Evolutionary conservation across 1,140 invertebrate species (phyloP).

Genomic region (Teleopsis dalmanni): DNA sequence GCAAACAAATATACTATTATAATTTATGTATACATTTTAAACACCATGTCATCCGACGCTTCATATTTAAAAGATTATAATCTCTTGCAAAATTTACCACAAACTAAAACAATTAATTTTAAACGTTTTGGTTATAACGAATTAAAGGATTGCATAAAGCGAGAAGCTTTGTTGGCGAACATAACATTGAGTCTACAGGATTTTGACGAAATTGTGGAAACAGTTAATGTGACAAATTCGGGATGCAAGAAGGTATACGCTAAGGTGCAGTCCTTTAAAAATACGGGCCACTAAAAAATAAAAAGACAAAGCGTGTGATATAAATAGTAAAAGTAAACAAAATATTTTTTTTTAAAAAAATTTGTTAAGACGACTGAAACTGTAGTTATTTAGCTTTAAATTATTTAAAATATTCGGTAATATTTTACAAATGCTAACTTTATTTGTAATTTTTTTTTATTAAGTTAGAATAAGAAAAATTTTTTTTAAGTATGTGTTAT

Average conservation of each 20-base stretch:
- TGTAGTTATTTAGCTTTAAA: too few species aligned
- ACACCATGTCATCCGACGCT: constrained; percentile 13
- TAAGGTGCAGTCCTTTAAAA: too few species aligned
- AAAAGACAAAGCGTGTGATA: too few species aligned
- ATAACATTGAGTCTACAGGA: constrained; percentile 9
- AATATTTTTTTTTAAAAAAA: too few species aligned
- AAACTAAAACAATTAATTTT: constrained; percentile 25
- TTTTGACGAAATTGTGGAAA: constrained; percentile 12
- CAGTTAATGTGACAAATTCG: constrained; percentile 11
- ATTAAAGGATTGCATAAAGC: constrained; percentile 22
- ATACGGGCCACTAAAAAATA: too few species aligned
- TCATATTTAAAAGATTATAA: constrained; percentile 26
- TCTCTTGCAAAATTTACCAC: constrained; percentile 24
- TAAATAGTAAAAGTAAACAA: too few species aligned
- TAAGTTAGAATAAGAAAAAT: too few species aligned
- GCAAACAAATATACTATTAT: constrained; percentile 24
- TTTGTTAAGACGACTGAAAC: too few species aligned
- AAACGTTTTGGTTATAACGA: constrained; percentile 19
- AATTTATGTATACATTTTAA: constrained; percentile 26
- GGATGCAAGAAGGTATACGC: constrained; percentile 26
- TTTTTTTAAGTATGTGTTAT: too few species aligned
- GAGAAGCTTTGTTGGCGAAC: constrained; percentile 16
- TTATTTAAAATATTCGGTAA: too few species aligned
- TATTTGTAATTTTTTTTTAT: too few species aligned
- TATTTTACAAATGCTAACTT: too few species aligned